phyloP scores from a whole-genome alignment of 2,888 invertebrate species.

The Phortica magna region DNA sequence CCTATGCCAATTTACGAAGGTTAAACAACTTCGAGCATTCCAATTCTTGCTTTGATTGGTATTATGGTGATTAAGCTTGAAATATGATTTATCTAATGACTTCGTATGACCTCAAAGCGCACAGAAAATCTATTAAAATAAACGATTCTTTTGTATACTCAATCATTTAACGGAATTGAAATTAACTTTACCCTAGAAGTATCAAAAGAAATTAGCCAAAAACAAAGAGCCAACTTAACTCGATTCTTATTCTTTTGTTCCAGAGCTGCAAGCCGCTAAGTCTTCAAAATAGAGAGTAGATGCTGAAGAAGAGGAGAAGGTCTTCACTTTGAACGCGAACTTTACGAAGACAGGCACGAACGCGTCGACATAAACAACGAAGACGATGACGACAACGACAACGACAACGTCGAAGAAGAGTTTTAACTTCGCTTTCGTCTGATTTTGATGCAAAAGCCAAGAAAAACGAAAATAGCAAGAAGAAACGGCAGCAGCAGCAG shows the following conservation, averaged over 20 bases:
- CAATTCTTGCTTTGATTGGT: not conserved
- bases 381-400: not conserved
- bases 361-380: not conserved
- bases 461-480: conserved; percentile 14
- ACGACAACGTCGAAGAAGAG: not conserved
- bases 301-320: not conserved
- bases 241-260: not conserved
- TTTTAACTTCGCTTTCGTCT: conserved; percentile 23
- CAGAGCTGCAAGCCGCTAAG: conserved; percentile 14
- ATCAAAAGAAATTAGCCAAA: not conserved
- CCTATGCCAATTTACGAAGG: not conserved
- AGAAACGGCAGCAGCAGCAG: not conserved
- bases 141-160: too few relatives aligned
- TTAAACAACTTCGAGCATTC: too few relatives aligned
- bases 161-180: too few relatives aligned
- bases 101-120: too few relatives aligned
- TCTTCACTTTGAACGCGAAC: not conserved
- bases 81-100: not conserved
- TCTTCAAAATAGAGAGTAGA: not conserved
- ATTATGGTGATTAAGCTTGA: not conserved
- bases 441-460: not conserved
- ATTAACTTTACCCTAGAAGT: too few relatives aligned
- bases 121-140: too few relatives aligned
- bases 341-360: not conserved
- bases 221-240: not conserved